Evolutionary conservation across 2,113 vertebrate species (phyloP).

Genomic region (Puffinus mauretanicus): DNA sequence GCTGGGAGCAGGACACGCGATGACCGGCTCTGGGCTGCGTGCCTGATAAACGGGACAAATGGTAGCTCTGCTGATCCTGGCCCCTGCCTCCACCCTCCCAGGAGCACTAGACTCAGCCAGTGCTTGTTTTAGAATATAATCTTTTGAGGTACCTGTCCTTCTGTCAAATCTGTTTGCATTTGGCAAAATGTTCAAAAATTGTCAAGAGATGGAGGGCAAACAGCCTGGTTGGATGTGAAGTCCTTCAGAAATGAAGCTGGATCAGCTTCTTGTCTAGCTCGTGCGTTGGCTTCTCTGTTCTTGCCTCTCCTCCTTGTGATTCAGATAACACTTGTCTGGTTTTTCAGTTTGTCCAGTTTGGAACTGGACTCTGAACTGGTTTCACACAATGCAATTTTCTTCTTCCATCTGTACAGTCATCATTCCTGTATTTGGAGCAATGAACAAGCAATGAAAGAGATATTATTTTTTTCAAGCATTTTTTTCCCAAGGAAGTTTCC

Average conservation of each 20-base stretch:
- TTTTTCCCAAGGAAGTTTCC: background rate
- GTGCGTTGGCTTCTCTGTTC: background rate
- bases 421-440: background rate
- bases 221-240: background rate
- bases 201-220: background rate
- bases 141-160: background rate
- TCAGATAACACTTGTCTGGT: background rate
- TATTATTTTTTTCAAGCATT: background rate
- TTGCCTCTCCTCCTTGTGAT: background rate
- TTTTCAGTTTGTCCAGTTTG: background rate
- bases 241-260: background rate
- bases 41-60: background rate
- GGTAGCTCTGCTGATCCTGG: background rate
- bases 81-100: accelerated
- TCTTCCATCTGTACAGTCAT: background rate
- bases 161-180: background rate
- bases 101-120: background rate
- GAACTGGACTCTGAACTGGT: background rate
- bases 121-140: background rate
- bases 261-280: background rate
- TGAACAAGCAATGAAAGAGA: background rate
- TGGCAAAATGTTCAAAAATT: background rate
- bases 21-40: background rate
- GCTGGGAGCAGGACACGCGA: accelerated
- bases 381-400: background rate